phyloP scores from a whole-genome alignment of 2,797 vertebrate genomes.

The Sternotherus odoratus region DNA sequence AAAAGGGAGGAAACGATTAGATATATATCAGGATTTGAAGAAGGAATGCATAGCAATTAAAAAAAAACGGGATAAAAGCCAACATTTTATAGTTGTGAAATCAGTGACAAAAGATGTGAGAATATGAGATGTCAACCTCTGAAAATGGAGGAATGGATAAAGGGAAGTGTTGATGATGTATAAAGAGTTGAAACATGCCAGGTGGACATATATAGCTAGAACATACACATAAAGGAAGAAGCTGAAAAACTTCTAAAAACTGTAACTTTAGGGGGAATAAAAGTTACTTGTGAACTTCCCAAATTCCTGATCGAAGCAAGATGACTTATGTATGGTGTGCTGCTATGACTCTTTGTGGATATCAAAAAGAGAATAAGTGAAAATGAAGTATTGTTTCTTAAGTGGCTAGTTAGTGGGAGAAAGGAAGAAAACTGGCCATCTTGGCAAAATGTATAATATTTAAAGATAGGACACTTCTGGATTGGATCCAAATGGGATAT shows the following conservation, averaged over 20 bases:
- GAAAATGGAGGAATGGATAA: not conserved
- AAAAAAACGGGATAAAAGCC: not conserved
- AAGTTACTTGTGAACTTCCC: not conserved
- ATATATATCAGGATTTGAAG: not conserved
- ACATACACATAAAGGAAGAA: not conserved
- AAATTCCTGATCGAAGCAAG: too few relatives aligned
- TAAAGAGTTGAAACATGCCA: not conserved
- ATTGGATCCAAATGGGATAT: not conserved
- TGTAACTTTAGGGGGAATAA: not conserved
- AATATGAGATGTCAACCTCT: not conserved
- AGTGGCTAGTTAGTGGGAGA: not conserved
- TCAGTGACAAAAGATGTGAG: not conserved
- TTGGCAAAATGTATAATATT: not conserved
- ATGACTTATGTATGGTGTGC: not conserved
- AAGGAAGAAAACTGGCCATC: not conserved
- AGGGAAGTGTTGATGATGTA: not conserved
- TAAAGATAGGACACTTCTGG: not conserved
- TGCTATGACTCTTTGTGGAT: not conserved
- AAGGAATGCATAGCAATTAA: not conserved
- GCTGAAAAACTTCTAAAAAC: not conserved
- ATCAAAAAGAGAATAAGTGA: not conserved
- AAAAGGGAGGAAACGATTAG: not conserved
- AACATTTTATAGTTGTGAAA: not conserved
- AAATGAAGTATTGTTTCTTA: not conserved
- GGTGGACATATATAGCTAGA: not conserved